Base-by-base conservation (phyloP, 2,888 invertebrate species). In the Ectemnius lituratus region DNA sequence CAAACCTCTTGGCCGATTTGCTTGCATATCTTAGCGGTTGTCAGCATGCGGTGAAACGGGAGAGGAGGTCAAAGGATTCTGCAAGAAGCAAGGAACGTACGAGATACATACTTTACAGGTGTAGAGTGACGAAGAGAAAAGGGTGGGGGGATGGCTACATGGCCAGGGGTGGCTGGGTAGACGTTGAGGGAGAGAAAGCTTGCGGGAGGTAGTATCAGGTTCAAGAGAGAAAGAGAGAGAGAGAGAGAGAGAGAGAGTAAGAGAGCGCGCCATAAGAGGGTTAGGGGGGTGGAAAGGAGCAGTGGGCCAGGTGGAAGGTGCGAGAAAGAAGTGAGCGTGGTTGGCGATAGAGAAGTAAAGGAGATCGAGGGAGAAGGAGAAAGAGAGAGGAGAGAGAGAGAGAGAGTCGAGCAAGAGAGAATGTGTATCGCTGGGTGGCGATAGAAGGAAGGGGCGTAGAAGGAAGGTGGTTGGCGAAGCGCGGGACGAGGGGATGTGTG, bases 401-500 rank as follows among this genome's bases (percentile, higher is more conserved):
- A 61, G 49, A 57, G 11, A 28, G 46, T n/a, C 11, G 46, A 23
- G 23, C 2, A 23, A 18, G 69, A 46, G n/a, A 63, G 75, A 64
- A 75, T 67, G 62, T 65, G 18, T 47, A 62, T 67, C 64, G 75
- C 72, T 69, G 63, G 16, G 70, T 66, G 62, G 72, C 23, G 47
- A 5, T n/a, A 47, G n/a, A n/a, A 47, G 47, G 47, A 47, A n/a
- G 47, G 47, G 11, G 47, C n/a, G n/a, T 14, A 3, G 2, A 3
- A 47, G n/a, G 59, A 61, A 14, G 13, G 60, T 57, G 69, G 23
- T 23, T 3, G 23, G 23, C 23, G 23, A 23, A 20, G 20, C 20
- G 20, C 20, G 20, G 20, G 20, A 20, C 1, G 20, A 20, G 20
- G 20, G 20, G 1, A 2, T 11, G 37, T 6, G 72, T 52, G 76